Conservation (phyloP, 2,113 vertebrate species). For the Xerus inauris region DNA sequence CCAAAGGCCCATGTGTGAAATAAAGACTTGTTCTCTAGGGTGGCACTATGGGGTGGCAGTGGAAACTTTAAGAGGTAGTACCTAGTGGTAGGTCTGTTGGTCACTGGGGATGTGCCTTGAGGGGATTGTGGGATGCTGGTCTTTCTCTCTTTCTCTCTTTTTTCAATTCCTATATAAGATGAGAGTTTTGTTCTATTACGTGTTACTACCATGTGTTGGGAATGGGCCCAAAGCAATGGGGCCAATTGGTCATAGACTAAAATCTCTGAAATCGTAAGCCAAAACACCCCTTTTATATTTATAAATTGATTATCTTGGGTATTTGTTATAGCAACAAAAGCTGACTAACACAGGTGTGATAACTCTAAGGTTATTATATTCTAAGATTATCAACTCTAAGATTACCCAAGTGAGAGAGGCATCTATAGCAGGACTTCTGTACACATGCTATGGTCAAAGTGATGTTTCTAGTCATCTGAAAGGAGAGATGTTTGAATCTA, state of each 20-base stretch:
- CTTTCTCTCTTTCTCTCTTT: background rate
- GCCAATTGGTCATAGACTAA: background rate
- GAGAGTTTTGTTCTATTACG: background rate
- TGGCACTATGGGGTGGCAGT: background rate
- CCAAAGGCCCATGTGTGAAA: background rate
- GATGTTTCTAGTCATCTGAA: background rate
- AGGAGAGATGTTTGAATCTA: background rate
- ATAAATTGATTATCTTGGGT: background rate
- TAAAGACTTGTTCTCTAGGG: background rate
- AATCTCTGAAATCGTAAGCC: background rate
- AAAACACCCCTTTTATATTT: background rate
- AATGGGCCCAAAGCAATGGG: background rate
- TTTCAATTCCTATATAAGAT: background rate
- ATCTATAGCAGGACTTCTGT: background rate
- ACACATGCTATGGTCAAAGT: too few relatives aligned
- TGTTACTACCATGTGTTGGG: background rate
- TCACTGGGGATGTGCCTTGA: background rate
- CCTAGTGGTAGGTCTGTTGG: background rate
- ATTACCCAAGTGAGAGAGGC: background rate
- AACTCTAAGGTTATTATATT: too few relatives aligned
- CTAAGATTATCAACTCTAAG: too few relatives aligned
- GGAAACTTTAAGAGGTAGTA: background rate
- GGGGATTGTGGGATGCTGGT: background rate
- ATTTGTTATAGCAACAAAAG: background rate
- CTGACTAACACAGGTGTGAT: background rate